Conservation (phyloP, 2,113 vertebrate genomes). For the Pyrgilauda ruficollis region DNA sequence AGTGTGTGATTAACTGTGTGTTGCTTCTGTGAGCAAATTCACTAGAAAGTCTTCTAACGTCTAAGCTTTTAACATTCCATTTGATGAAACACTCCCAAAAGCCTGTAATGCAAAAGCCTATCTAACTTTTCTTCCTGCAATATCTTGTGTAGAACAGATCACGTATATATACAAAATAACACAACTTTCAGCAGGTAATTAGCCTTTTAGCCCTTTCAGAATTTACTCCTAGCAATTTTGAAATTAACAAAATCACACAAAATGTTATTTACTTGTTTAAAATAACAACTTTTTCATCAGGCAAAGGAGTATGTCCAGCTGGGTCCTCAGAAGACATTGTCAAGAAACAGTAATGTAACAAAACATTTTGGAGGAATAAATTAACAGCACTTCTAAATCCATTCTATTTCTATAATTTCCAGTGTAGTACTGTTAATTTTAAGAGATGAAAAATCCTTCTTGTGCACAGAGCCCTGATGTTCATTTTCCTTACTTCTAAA, state of each 20-base stretch:
- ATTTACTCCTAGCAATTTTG: background rate
- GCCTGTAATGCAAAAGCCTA: background rate
- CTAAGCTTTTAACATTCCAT: background rate
- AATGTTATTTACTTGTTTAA: background rate
- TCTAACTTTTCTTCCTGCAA: background rate
- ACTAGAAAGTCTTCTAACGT: background rate
- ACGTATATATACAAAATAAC: background rate
- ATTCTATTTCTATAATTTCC: background rate
- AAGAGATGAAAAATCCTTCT: background rate
- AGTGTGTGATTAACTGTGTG: background rate
- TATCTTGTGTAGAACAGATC: background rate
- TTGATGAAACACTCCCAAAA: background rate
- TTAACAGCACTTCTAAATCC: background rate
- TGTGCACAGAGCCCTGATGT: rapidly evolving
- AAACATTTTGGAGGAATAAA: background rate
- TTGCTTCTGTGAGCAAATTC: background rate
- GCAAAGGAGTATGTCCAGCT: background rate
- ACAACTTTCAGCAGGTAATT: background rate
- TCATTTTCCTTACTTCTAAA: background rate
- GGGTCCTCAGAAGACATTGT: background rate
- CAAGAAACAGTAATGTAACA: background rate
- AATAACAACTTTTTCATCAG: background rate
- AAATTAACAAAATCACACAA: background rate
- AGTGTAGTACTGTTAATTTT: background rate
- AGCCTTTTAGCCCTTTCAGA: background rate